Evolutionary conservation across 2,888 invertebrate species (phyloP).

Genomic region (Electrophaes corylata): DNA sequence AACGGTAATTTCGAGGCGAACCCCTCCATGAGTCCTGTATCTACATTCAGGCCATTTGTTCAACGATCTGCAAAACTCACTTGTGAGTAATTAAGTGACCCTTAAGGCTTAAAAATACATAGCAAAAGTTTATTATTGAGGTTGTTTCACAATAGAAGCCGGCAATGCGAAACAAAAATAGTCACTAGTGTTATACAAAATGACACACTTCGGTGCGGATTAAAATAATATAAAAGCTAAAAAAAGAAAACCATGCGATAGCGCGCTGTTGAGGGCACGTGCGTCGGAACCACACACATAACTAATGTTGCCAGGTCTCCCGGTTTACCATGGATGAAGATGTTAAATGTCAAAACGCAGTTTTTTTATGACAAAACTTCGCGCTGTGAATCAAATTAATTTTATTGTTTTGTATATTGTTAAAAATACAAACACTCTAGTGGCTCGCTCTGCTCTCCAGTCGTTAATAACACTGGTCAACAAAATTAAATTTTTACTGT

Average conservation of each 20-base stretch:
- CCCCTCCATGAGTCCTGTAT: neutral
- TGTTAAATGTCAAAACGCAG: too few relatives aligned
- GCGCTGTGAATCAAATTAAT: too few relatives aligned
- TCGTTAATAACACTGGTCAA: too few relatives aligned
- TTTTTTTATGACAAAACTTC: too few relatives aligned
- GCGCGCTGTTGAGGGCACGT: slow-evolving; percentile 41
- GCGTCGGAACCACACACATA: slow-evolving; percentile 27
- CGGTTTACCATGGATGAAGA: too few relatives aligned
- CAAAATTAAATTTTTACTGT: too few relatives aligned
- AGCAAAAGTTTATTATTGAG: neutral
- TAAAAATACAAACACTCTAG: too few relatives aligned
- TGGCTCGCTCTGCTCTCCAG: too few relatives aligned
- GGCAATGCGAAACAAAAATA: slow-evolving; percentile 51
- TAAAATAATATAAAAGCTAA: slow-evolving; percentile 73
- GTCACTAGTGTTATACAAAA: slow-evolving; percentile 56
- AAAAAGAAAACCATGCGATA: slow-evolving; percentile 45
- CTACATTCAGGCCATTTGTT: neutral
- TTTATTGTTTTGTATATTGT: too few relatives aligned
- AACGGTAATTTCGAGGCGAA: neutral
- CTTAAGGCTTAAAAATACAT: neutral
- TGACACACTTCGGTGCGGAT: slow-evolving; percentile 68
- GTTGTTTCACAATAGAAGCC: slow-evolving; percentile 13
- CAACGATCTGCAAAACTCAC: neutral
- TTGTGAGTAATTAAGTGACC: neutral
- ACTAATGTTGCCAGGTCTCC: too few relatives aligned